Conservation (phyloP, 2,113 vertebrate species). For the Falcunculus frontatus region DNA sequence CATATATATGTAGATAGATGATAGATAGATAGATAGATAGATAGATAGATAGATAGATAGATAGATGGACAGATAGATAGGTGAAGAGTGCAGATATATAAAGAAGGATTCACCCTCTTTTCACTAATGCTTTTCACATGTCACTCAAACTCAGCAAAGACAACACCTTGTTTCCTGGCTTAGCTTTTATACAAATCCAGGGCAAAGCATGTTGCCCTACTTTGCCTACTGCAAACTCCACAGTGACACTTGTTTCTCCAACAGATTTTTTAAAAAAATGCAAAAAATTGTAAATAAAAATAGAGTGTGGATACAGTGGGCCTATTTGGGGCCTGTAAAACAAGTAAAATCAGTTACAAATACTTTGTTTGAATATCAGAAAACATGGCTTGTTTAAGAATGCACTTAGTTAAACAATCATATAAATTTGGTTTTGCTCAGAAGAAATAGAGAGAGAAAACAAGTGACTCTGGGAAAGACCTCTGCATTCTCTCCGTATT, state of each 20-base stretch:
- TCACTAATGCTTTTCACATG: background rate
- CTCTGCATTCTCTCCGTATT: background rate
- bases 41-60: too few species aligned
- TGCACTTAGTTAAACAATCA: background rate
- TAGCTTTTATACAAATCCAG: background rate
- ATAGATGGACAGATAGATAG: too few species aligned
- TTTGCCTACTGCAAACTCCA: background rate
- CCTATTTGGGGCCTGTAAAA: background rate
- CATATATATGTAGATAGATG: rapidly evolving
- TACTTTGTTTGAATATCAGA: background rate
- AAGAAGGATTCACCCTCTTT: background rate
- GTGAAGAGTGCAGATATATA: background rate
- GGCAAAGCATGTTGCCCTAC: background rate
- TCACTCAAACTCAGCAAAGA: background rate
- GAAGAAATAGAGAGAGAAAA: background rate
- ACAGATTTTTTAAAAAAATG: background rate
- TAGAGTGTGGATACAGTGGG: background rate
- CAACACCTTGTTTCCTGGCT: background rate
- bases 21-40: too few species aligned
- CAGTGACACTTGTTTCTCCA: background rate
- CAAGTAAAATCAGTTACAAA: background rate
- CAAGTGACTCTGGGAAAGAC: background rate
- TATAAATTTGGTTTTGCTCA: background rate
- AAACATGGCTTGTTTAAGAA: background rate
- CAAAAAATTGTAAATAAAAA: background rate